Conservation (phyloP, 2,888 invertebrate genomes). For the Gari tellinella region DNA sequence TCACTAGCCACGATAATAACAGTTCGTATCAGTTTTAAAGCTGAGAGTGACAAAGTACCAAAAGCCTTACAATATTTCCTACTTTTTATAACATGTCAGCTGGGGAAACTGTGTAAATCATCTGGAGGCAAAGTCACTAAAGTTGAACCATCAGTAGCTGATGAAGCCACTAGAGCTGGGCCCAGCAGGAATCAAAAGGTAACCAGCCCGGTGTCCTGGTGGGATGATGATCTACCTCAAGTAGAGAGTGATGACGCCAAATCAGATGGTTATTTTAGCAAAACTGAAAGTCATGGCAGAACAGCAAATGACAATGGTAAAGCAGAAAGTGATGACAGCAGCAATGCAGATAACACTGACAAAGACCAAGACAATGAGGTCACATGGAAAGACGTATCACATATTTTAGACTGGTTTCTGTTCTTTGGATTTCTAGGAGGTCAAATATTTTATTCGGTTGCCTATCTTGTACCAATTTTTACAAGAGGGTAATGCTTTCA, state of each 20-base stretch:
- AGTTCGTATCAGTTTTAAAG: constrained; percentile 39
- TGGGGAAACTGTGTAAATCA: too few species aligned
- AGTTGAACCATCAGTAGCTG: neutral
- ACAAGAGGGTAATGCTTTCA: neutral
- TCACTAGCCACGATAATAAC: constrained; percentile 36
- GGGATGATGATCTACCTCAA: neutral
- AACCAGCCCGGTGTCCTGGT: too few species aligned
- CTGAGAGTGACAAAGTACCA: constrained; percentile 22
- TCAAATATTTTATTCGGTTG: constrained; percentile 43
- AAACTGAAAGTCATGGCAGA: neutral
- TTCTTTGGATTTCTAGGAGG: constrained; percentile 49
- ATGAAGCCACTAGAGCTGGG: neutral
- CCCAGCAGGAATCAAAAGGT: neutral
- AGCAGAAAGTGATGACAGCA: neutral
- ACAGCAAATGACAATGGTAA: neutral
- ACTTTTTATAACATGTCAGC: neutral
- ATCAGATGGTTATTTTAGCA: neutral
- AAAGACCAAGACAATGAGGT: constrained; percentile 1
- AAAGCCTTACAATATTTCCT: neutral
- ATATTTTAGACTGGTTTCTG: constrained; percentile 36
- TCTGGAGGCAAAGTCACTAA: neutral
- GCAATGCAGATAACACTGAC: neutral
- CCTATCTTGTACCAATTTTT: constrained; percentile 40
- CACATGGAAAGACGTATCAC: constrained; percentile 40
- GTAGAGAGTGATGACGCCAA: neutral